phyloP scores from a whole-genome alignment of 2,888 invertebrate genomes.

The Lasioglossum marginatum region DNA sequence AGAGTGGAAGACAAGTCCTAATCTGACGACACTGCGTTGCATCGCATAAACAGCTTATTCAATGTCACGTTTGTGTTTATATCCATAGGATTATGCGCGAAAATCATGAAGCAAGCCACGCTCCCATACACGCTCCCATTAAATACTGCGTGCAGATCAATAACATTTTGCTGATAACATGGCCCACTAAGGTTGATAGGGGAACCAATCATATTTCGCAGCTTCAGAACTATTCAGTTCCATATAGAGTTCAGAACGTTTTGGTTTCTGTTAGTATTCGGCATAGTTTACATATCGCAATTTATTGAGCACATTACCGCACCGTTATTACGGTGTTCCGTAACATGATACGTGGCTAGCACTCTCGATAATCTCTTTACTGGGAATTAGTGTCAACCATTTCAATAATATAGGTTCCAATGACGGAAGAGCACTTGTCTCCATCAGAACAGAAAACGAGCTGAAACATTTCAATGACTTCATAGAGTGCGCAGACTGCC shows the following conservation, averaged over 20 bases:
- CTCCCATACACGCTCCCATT: neutral
- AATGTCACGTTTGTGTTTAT: neutral
- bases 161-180: neutral
- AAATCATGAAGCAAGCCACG: neutral
- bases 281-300: neutral
- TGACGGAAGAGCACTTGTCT: slow-evolving; percentile 7
- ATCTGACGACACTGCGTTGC: neutral
- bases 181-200: neutral
- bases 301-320: neutral
- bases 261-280: neutral
- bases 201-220: neutral
- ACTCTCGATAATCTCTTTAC: slow-evolving; percentile 7
- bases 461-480: neutral
- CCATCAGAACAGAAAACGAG: neutral
- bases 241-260: neutral
- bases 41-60: neutral
- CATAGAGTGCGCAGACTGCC: neutral
- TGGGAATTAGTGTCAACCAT: neutral
- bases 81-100: neutral
- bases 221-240: neutral
- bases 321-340: neutral
- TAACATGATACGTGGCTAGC: neutral
- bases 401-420: neutral
- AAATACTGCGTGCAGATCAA: neutral
- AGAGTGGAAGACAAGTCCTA: no score